Evolutionary conservation across 2,113 vertebrate genomes (phyloP).

Genomic region (Caloenas nicobarica): DNA sequence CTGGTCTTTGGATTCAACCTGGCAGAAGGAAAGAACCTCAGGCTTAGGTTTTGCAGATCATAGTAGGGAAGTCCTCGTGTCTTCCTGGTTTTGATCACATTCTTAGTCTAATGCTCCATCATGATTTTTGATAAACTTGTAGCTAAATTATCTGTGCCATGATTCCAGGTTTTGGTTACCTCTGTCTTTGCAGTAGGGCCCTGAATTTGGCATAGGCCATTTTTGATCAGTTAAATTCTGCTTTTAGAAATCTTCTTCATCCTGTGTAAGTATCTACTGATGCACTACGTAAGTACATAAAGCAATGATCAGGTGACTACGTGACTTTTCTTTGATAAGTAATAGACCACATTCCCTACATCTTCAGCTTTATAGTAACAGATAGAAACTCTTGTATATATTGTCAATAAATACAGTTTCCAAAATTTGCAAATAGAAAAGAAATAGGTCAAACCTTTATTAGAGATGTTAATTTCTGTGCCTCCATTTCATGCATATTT

Average conservation of each 20-base stretch:
- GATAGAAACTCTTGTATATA: neutral
- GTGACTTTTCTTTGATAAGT: neutral
- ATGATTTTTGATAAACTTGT: neutral
- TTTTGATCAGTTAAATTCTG: neutral
- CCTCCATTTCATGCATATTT: neutral
- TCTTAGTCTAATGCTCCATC: neutral
- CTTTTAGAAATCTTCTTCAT: neutral
- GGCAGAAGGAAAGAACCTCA: neutral
- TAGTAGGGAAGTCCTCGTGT: neutral
- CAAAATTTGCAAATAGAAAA: neutral
- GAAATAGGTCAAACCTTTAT: neutral
- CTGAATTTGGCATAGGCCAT: neutral
- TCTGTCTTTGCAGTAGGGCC: neutral
- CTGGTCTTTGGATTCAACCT: neutral
- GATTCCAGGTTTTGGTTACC: neutral
- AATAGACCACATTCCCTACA: neutral
- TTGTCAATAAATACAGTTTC: neutral
- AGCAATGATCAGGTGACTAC: neutral
- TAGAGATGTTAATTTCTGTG: neutral
- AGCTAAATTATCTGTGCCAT: neutral
- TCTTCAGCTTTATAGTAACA: neutral
- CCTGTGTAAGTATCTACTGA: neutral
- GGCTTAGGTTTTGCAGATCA: neutral
- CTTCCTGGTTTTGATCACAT: fast-evolving
- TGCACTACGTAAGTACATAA: neutral